Conservation (phyloP, 2,797 vertebrate species). For the Octomys mimax region DNA sequence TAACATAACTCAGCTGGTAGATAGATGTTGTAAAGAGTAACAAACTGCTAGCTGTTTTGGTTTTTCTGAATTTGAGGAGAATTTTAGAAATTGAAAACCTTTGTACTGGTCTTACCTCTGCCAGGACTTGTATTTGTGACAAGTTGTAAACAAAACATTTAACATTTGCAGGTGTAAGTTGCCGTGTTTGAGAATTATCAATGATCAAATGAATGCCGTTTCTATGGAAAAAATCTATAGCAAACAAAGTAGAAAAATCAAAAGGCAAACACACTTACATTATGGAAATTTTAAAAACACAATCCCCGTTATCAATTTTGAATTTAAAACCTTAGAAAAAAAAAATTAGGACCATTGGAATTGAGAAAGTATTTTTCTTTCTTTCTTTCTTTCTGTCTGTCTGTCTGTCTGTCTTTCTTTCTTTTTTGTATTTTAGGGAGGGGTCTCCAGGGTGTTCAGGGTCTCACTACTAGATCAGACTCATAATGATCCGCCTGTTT, state of each 20-base stretch:
- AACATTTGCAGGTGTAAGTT: not conserved
- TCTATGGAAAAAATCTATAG: not conserved
- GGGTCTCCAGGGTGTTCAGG: too few relatives aligned
- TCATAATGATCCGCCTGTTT: too few relatives aligned
- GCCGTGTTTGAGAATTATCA: not conserved
- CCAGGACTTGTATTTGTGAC: not conserved
- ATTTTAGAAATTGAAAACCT: not conserved
- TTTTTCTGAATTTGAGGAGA: not conserved
- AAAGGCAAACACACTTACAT: not conserved
- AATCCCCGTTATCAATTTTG: not conserved
- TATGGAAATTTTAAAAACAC: not conserved
- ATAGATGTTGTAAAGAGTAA: not conserved
- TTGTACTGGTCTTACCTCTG: not conserved
- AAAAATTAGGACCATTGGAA: not conserved
- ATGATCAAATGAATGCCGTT: not conserved
- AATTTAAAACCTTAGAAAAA: not conserved
- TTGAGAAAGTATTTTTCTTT: not conserved
- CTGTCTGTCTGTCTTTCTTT: too few relatives aligned
- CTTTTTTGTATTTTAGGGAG: too few relatives aligned
- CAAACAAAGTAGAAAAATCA: constrained; percentile 32
- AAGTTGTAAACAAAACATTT: not conserved
- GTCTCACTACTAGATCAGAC: too few relatives aligned
- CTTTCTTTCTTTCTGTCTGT: too few relatives aligned
- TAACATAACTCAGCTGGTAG: not conserved
- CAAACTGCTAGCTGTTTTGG: not conserved